These are phyloP conservation scores for Xiphophorus maculatus DNA, from an alignment of 2,113 vertebrate species.

Conservation along the genomic window DNA sequence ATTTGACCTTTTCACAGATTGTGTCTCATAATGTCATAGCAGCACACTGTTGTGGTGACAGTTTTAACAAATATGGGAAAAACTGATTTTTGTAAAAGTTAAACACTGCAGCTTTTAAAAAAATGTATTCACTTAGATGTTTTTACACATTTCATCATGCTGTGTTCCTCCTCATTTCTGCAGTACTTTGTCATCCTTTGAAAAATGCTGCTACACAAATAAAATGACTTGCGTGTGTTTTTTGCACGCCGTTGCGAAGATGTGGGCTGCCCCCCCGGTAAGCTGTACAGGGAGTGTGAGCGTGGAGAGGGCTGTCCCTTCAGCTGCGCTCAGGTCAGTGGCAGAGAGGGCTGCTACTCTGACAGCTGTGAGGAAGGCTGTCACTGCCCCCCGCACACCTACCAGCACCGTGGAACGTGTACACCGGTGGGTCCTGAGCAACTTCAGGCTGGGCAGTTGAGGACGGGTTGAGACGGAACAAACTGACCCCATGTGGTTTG, in stretches of 20 bases:
- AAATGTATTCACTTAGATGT: too few relatives aligned
- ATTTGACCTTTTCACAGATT: too few relatives aligned
- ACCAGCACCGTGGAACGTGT: slow-evolving; percentile 80
- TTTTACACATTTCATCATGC: too few relatives aligned
- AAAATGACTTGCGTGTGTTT: neutral
- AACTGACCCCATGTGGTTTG: neutral
- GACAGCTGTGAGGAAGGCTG: slow-evolving; percentile 89
- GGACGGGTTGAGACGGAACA: too few relatives aligned
- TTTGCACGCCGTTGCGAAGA: slow-evolving; percentile 68
- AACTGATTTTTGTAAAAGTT: too few relatives aligned
- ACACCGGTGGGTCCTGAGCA: slow-evolving; percentile 76
- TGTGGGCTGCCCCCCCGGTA: slow-evolving; percentile 85
- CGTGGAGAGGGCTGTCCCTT: slow-evolving; percentile 86
- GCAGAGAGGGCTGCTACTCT: slow-evolving; percentile 81
- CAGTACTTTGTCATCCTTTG: neutral
- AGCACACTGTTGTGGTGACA: too few relatives aligned
- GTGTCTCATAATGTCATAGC: too few relatives aligned
- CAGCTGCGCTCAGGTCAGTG: slow-evolving; percentile 86
- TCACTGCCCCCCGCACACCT: slow-evolving; percentile 85
- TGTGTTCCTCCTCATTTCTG: neutral
- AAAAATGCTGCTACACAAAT: neutral
- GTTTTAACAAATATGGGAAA: too few relatives aligned
- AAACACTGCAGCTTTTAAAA: too few relatives aligned
- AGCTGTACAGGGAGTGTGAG: slow-evolving; percentile 87
- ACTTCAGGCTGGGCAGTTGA: neutral